Percentiles rank a stretch among this genome's conserved stretches.
phyloP scores from a whole-genome alignment of 92 coral and sea anemone genomes.

The Umimayanthus chanpuru region DNA sequence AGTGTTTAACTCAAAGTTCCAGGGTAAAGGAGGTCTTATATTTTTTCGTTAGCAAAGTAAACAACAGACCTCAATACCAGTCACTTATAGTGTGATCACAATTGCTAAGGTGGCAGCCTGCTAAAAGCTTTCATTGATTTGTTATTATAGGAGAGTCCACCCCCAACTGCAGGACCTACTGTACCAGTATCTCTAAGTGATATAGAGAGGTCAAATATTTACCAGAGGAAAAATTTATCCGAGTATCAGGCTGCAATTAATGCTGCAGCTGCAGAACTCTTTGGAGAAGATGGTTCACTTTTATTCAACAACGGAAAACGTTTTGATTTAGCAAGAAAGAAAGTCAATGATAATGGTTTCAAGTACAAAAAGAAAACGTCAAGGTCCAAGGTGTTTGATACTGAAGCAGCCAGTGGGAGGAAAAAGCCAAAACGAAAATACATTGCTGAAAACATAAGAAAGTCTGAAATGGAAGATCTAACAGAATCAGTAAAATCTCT shows the following conservation, averaged over 20 bases:
- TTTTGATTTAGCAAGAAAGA: neutral
- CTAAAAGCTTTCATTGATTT: no score
- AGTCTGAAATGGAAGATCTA: neutral
- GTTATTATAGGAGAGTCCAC: no score
- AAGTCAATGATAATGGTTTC: neutral
- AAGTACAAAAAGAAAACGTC: neutral
- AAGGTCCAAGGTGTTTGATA: neutral
- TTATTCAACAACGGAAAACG: conserved; percentile 1
- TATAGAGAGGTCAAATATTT: neutral
- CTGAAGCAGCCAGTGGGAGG: neutral
- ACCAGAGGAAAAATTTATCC: neutral
- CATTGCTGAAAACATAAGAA: neutral
- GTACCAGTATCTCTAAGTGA: no score
- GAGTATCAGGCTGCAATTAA: neutral
- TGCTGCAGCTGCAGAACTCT: conserved; percentile 10
- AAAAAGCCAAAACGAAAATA: neutral
- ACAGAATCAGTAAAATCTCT: neutral
- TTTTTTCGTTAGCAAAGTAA: no score
- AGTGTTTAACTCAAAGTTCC: no score
- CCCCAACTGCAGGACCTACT: no score
- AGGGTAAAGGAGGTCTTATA: no score
- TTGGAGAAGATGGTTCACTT: neutral
- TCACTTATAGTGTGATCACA: no score
- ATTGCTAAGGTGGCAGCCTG: no score
- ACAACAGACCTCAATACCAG: no score